These are phyloP conservation scores for Theretra japonica DNA, from an alignment of 2,888 invertebrate genomes.

Conservation along the genomic window DNA sequence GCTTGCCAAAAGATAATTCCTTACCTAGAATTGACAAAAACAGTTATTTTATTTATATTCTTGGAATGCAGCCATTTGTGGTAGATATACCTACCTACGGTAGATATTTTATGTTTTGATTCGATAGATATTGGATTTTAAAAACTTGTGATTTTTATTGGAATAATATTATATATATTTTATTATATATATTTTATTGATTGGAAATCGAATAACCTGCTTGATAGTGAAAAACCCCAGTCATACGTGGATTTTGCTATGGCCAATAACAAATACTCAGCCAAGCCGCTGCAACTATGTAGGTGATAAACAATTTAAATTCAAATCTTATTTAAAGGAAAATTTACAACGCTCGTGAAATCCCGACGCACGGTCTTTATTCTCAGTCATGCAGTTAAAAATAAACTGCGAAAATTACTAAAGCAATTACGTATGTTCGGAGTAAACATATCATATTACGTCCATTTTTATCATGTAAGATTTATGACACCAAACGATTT, in stretches of 20 bases:
- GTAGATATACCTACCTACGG: background rate
- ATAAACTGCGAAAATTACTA: background rate
- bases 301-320: too few species aligned
- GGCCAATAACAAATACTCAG: too few species aligned
- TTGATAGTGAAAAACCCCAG: too few species aligned
- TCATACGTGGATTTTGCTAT: too few species aligned
- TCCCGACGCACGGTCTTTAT: too few species aligned
- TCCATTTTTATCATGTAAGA: background rate
- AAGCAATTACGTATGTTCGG: background rate
- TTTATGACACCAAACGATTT: constrained; percentile 32
- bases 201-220: too few species aligned
- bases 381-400: background rate
- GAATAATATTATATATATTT: too few species aligned
- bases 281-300: too few species aligned
- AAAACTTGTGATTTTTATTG: background rate
- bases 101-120: background rate
- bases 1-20: background rate
- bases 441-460: constrained; percentile 1
- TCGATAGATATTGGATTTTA: background rate
- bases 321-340: too few species aligned
- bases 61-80: background rate
- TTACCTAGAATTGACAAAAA: background rate
- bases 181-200: too few species aligned
- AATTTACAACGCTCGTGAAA: too few species aligned
- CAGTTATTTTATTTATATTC: background rate